Evolutionary conservation across 2,113 vertebrate species (phyloP).

Genomic region (Dipodomys ordii): DNA sequence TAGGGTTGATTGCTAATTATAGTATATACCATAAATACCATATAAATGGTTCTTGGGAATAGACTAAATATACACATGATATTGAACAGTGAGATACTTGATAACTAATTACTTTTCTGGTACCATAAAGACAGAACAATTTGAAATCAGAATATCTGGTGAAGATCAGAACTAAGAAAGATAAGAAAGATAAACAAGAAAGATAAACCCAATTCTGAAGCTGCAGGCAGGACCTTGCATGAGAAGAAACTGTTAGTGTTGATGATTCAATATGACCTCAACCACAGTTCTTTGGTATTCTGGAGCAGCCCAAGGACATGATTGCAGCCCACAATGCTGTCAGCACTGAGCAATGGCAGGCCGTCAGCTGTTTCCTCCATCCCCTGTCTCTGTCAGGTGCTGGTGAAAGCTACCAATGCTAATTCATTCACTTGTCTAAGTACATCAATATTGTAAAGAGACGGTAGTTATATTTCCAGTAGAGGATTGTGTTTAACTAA

Average conservation of each 20-base stretch:
- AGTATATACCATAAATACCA: no score
- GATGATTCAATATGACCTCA: not conserved
- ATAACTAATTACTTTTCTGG: not conserved
- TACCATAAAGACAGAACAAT: not conserved
- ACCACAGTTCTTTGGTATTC: not conserved
- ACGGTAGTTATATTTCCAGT: not conserved
- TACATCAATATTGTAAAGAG: slow-evolving; percentile 6
- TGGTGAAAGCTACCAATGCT: not conserved
- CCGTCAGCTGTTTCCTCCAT: slow-evolving; percentile 42
- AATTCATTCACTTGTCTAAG: slow-evolving; percentile 39
- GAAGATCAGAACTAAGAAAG: not conserved
- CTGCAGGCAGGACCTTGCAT: not conserved
- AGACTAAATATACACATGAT: no score
- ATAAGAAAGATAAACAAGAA: not conserved
- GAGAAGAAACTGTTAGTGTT: not conserved
- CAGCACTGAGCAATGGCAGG: not conserved
- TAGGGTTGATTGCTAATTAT: not conserved
- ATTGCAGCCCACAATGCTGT: not conserved
- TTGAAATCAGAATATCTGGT: not conserved
- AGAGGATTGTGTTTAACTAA: not conserved
- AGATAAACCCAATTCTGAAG: not conserved
- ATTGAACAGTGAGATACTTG: not conserved
- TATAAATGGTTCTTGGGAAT: not conserved
- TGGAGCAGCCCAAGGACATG: not conserved
- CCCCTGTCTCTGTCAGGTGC: not conserved